phyloP scores from a whole-genome alignment of 1,140 invertebrate genomes.

The Cyclina sinensis region DNA sequence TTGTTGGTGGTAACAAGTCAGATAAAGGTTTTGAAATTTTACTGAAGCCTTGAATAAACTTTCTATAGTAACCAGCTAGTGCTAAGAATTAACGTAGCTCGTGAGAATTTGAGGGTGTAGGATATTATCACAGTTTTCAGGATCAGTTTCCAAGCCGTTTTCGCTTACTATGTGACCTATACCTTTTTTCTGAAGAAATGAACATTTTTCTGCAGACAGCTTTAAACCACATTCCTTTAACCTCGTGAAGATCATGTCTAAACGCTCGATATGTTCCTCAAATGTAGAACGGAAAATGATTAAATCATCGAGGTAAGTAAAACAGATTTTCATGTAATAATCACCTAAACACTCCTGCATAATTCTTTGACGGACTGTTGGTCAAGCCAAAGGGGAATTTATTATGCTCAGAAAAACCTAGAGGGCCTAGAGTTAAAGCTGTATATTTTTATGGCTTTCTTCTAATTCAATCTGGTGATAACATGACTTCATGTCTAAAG shows the following conservation, averaged over 20 bases:
- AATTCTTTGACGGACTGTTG: no score
- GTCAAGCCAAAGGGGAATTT: no score
- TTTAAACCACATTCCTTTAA: constrained; percentile 17
- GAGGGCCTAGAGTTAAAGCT: no score
- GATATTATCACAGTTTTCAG: neutral
- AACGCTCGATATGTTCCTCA: constrained; percentile 37
- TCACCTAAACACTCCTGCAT: constrained; percentile 22
- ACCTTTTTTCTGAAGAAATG: neutral
- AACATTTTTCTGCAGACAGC: constrained; percentile 26
- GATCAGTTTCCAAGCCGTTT: neutral
- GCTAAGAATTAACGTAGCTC: neutral
- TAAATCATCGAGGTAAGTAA: no score
- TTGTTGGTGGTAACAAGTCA: no score
- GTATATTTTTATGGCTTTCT: constrained; percentile 82
- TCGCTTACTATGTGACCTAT: constrained; percentile 14
- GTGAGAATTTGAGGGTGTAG: neutral
- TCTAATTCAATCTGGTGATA: constrained; percentile 85
- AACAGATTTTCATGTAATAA: constrained; percentile 34
- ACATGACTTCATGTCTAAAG: constrained; percentile 84
- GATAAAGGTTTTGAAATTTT: no score
- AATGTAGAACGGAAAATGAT: constrained; percentile 24
- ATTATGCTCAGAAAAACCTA: no score
- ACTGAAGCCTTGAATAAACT: no score
- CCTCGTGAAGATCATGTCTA: neutral
- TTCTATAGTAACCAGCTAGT: neutral